Evolutionary conservation across 2,113 vertebrate species (phyloP), one percentile per base, ranked within the genome.

Genomic region (Pomatostomus ruficeps): DNA sequence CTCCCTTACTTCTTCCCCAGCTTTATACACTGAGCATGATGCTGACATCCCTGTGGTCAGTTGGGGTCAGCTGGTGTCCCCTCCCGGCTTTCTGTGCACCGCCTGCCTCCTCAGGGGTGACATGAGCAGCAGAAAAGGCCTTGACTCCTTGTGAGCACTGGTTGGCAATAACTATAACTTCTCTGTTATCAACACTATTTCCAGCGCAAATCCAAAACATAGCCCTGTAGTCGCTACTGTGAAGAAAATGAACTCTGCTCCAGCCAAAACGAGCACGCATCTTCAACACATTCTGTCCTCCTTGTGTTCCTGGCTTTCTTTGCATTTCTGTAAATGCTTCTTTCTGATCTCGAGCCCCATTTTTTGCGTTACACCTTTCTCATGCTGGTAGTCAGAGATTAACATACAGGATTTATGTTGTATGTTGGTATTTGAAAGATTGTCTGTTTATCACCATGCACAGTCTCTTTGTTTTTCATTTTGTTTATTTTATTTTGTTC

Each of bases 201-300:
- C 22, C 55, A 70, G 48, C 48, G 55, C 35, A 55, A 83, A 62
- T 62, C 31, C 71, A 62, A 70, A 89, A 70, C 48, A 48, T 9
- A 48, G 31, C 40, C 8, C 18, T 29, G 2, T 23, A 2, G 4
- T 48, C 0, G 2, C 25, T 43, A 14, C 48, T 33, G 42, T 14
- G 71, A 57, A 55, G 79, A 55, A 70, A 55, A 43, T 70, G 42
- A 89, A 59, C 46, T 73, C 59, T 51, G 26, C 49, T 62, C 18
- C 26, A 55, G 63, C 71, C 36, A 54, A 83, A 70, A 11, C 42
- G 42, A 62, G 42, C 26, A 35, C 18, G 43, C 14, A 21, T 23
- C 52, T 74, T 94, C 54, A 74, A 38, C 28, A 35, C 11, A 5
- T 54, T 86, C 91, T 73, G 20, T 81, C 40, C 9, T 74, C 43